A percentile compares a stretch with the other conserved stretches of the same genome.
These are phyloP conservation scores for Aproaerema taeniolella DNA, from an alignment of 2,888 invertebrate genomes.

Conservation along the genomic window DNA sequence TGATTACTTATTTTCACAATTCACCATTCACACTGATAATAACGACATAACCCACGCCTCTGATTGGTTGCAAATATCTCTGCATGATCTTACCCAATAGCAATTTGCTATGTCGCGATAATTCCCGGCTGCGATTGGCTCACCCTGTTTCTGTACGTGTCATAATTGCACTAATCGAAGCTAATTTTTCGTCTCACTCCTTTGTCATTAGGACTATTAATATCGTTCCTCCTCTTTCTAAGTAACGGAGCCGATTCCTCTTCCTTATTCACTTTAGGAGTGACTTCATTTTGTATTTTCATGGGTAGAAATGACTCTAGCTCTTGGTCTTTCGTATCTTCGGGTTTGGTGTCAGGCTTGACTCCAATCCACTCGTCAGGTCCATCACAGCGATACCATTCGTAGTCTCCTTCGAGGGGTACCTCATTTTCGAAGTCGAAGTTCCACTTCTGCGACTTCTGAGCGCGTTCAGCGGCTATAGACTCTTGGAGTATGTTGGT, in stretches of 20 bases:
- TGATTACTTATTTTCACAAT: too few species aligned
- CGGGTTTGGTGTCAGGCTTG: conserved; percentile 17
- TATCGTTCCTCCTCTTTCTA: conserved; percentile 32
- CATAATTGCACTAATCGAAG: conserved; percentile 31
- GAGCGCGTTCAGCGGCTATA: conserved; percentile 27
- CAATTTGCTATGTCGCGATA: too few species aligned
- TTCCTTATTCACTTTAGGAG: conserved; percentile 33
- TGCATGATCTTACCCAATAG: too few species aligned
- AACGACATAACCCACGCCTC: too few species aligned
- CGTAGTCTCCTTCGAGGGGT: conserved; percentile 55
- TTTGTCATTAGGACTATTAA: conserved; percentile 20
- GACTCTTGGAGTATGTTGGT: conserved; percentile 44
- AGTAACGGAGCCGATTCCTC: conserved; percentile 23
- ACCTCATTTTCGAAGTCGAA: conserved; percentile 75
- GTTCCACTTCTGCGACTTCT: conserved; percentile 67
- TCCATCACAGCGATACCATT: conserved; percentile 52
- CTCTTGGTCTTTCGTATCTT: conserved; percentile 11
- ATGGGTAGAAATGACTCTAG: conserved; percentile 22
- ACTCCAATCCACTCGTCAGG: conserved; percentile 34
- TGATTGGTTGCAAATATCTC: too few species aligned
- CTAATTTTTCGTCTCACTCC: conserved; percentile 39
- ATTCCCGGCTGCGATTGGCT: too few species aligned
- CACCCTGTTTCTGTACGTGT: too few species aligned
- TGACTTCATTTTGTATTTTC: conserved; percentile 37
- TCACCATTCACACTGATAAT: too few species aligned